Evolutionary conservation across 2,797 vertebrate genomes (phyloP).

Genomic region (Poecilia velifera): DNA sequence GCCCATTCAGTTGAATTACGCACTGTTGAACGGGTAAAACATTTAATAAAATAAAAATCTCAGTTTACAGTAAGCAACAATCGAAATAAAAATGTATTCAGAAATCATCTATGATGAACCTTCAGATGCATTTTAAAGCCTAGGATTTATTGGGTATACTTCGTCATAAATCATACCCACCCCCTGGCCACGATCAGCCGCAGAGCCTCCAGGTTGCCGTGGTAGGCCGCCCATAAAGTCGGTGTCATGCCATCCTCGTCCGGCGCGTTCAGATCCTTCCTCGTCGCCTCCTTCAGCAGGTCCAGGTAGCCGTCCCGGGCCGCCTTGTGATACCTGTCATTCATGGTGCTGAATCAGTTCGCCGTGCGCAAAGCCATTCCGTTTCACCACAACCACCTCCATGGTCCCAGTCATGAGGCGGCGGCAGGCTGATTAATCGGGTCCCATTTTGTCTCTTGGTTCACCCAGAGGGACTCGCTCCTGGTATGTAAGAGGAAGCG

Average conservation of each 20-base stretch:
- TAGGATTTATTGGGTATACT: background rate
- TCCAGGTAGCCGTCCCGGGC: slow-evolving; percentile 93
- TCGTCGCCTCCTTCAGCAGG: slow-evolving; percentile 90
- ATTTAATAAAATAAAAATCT: too few species aligned
- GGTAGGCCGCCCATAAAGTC: slow-evolving; percentile 94
- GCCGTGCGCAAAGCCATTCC: slow-evolving; percentile 67
- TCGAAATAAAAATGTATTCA: background rate
- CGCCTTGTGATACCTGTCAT: slow-evolving; percentile 93
- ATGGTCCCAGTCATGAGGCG: slow-evolving; percentile 13
- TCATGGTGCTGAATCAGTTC: slow-evolving; percentile 82
- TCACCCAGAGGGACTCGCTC: background rate
- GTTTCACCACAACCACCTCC: slow-evolving; percentile 28
- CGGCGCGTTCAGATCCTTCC: slow-evolving; percentile 93
- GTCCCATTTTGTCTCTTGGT: background rate
- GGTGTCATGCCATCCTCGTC: slow-evolving; percentile 98
- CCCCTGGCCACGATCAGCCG: slow-evolving; percentile 91
- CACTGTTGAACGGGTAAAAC: background rate
- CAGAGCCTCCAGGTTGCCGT: slow-evolving; percentile 92
- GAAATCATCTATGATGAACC: background rate
- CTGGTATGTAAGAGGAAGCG: slow-evolving; percentile 3
- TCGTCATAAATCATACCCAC: slow-evolving; percentile 79
- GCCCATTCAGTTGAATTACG: background rate
- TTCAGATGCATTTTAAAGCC: background rate
- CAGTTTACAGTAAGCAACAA: background rate
- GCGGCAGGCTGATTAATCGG: slow-evolving; percentile 4